A percentile compares a stretch with the other conserved stretches of the same genome.
Conservation (phyloP, 2,888 invertebrate species). For the Habrosyne pyritoides region DNA sequence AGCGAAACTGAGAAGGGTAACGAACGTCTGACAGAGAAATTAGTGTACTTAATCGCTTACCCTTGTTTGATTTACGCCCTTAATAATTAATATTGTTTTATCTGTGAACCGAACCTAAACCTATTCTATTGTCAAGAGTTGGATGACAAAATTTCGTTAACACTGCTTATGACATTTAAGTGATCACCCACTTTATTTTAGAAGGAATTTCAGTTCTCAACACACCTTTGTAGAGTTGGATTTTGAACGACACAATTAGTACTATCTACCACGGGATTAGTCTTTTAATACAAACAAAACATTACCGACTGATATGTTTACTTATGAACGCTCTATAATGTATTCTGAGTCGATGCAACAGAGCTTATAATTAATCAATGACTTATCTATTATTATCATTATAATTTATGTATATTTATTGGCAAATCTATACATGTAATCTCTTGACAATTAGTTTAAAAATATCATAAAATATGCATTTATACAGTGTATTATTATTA, state of each 20-base stretch:
- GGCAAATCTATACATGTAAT: slow-evolving; percentile 10
- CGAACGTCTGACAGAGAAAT: slow-evolving; percentile 58
- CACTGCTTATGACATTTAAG: neutral
- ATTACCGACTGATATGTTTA: neutral
- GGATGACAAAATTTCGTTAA: slow-evolving; percentile 23
- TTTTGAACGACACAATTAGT: neutral
- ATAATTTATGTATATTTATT: slow-evolving; percentile 2
- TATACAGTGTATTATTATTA: slow-evolving; percentile 8
- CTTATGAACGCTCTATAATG: neutral
- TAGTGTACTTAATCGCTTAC: slow-evolving; percentile 78
- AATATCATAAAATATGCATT: slow-evolving; percentile 36
- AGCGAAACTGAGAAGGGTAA: slow-evolving; percentile 82
- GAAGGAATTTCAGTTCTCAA: neutral
- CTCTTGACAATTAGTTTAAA: slow-evolving; percentile 44
- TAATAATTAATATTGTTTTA: slow-evolving; percentile 52
- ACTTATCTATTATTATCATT: too few relatives aligned
- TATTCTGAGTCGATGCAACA: neutral
- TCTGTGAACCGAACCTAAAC: slow-evolving; percentile 17
- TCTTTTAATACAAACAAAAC: neutral
- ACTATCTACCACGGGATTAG: neutral
- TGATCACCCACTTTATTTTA: neutral
- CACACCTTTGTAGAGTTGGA: neutral
- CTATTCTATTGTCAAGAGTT: slow-evolving; percentile 52
- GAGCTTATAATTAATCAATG: neutral
- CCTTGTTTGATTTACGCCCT: slow-evolving; percentile 73